Evolutionary conservation across 2,888 invertebrate genomes (phyloP), one percentile per base, ranked within the genome.

Genomic region (Ophraella communa): DNA sequence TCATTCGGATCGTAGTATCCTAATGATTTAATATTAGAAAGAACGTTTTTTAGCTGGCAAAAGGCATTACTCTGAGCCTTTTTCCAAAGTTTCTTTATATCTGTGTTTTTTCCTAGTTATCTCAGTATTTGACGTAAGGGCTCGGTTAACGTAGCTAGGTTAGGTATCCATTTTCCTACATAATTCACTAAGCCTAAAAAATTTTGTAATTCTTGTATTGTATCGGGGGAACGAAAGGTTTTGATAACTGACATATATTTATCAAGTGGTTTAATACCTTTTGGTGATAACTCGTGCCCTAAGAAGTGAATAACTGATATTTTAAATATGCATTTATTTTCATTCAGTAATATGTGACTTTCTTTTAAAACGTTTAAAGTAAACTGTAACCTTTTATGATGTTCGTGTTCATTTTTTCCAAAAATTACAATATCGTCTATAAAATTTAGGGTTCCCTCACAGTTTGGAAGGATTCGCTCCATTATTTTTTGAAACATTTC

Each of bases 1-100:
- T 58, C 58, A n/a, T 65, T 49, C 30, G 66, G 55, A 33, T 73
- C 64, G 45, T 67, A 71, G 57, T 68, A 72, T 42, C 62, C 65
- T 30, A 71, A 54, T n/a, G 42, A 61, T 21, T 24, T 20, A 17
- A 44, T 30, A 10, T 64, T 42, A 10, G 10, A 21, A 24, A 42
- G 20, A 20, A 20, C 47, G 23, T 47, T 11, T 20, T 47, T 14
- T 7, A 47, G 47, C 20, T 18, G 4, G 3, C 20, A 3, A 47
- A 47, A 47, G 20, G 30, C 10, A 0, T 10, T 30, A 10, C 11
- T 10, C 11, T 30, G 30, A 10, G 30, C 30, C 30, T 11, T 30
- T 30, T 30, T 8, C 30, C 30, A 10, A 30, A 10, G 11, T 30
- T 30, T 10, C 8, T 30, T 30, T 30, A 30, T 30, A 11, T 30